Percentiles rank a stretch among this genome's conserved stretches.
These are phyloP conservation scores for Polyergus mexicanus DNA, from an alignment of 1,140 invertebrate genomes.

Conservation along the genomic window DNA sequence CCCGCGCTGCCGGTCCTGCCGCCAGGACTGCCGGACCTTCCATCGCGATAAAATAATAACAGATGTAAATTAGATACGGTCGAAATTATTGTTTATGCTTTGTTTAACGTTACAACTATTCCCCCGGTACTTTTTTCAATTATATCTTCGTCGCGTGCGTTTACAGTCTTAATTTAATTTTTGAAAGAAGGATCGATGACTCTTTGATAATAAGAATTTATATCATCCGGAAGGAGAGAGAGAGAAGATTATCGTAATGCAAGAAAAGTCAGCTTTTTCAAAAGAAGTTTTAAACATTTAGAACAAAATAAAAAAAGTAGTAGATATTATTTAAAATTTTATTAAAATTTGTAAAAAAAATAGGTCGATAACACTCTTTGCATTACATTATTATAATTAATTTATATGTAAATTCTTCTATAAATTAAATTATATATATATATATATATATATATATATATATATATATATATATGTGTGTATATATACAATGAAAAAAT, in stretches of 20 bases:
- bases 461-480: too few species aligned
- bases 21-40: constrained; percentile 78
- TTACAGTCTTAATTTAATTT: neutral
- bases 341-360: neutral
- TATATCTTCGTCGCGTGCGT: neutral
- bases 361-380: neutral
- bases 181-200: neutral
- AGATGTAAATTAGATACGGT: neutral
- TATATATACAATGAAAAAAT: neutral
- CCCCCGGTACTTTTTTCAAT: neutral
- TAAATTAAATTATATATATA: constrained; percentile 9
- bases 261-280: neutral
- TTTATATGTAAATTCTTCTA: constrained; percentile 6
- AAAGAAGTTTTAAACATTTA: neutral
- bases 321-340: neutral
- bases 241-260: neutral
- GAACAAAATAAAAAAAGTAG: neutral
- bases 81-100: neutral
- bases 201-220: constrained; percentile 9
- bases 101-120: neutral
- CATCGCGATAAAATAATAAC: constrained; percentile 37
- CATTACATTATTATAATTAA: neutral
- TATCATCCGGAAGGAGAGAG: neutral
- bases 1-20: constrained; percentile 77
- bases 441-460: neutral